Conservation (phyloP, 1,140 invertebrate genomes). For the Zaprionus lachaisei region DNA sequence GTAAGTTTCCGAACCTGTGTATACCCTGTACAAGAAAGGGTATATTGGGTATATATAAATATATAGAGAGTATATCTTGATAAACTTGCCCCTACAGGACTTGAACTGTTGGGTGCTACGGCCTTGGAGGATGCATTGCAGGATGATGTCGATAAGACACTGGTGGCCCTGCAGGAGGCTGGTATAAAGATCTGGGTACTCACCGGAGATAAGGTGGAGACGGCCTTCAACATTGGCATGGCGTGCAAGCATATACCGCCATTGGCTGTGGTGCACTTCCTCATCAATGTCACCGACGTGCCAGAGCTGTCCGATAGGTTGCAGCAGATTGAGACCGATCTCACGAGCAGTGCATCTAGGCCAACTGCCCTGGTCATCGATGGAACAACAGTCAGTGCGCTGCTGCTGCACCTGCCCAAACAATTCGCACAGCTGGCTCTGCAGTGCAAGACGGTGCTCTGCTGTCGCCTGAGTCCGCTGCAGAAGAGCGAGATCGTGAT, state of each 20-base stretch:
- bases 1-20: conserved; percentile 33
- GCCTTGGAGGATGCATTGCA: conserved; percentile 94
- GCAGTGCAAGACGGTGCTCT: conserved; percentile 89
- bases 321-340: conserved; percentile 46
- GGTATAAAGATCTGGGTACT: conserved; percentile 92
- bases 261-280: conserved; percentile 86
- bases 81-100: conserved; percentile 42
- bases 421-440: conserved; percentile 86
- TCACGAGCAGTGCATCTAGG: conserved; percentile 11
- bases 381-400: conserved; percentile 86
- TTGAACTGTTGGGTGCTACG: conserved; percentile 91
- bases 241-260: conserved; percentile 90
- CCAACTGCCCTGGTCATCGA: conserved; percentile 88
- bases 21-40: not conserved
- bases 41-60: not conserved
- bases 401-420: conserved; percentile 82
- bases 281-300: conserved; percentile 86
- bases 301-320: conserved; percentile 79
- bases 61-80: not conserved
- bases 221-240: conserved; percentile 90
- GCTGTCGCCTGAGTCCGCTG: conserved; percentile 92
- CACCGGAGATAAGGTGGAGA: conserved; percentile 92
- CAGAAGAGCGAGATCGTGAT: conserved; percentile 91
- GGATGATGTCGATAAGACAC: conserved; percentile 90
- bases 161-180: conserved; percentile 88